Conservation (phyloP, 1,140 invertebrate genomes). For the Drosophila kurseongensis region DNA sequence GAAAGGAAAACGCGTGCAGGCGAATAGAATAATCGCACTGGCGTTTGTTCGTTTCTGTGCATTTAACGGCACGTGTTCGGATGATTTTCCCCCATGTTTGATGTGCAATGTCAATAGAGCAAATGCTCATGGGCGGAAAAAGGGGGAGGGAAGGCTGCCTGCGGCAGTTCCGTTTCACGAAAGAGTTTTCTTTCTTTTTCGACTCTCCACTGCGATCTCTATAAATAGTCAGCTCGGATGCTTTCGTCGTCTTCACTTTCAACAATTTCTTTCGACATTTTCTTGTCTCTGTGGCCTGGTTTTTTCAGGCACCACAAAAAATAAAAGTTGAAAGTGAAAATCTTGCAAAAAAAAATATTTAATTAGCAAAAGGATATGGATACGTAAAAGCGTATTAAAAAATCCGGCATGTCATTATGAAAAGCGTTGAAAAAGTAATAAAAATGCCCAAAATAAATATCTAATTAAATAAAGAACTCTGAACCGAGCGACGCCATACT, state of each 20-base stretch:
- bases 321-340: constrained; percentile 34
- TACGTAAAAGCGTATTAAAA: constrained; percentile 2
- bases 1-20: constrained; percentile 34
- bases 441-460: constrained; percentile 1
- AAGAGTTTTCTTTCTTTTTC: constrained; percentile 47
- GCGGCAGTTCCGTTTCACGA: constrained; percentile 51
- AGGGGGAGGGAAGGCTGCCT: constrained; percentile 5
- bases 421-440: not conserved
- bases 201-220: constrained; percentile 37
- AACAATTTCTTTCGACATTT: constrained; percentile 54
- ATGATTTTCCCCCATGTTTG: constrained; percentile 14
- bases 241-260: constrained; percentile 46
- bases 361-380: constrained; percentile 2
- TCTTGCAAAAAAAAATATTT: constrained; percentile 1
- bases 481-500: constrained; percentile 21
- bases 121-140: constrained; percentile 1
- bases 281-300: constrained; percentile 48
- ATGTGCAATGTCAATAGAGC: constrained; percentile 47
- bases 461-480: constrained; percentile 29
- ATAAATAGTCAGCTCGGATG: constrained; percentile 46
- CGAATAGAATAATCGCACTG: constrained; percentile 34
- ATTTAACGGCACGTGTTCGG: constrained; percentile 41
- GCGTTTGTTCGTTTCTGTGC: constrained; percentile 8
- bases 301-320: constrained; percentile 22
- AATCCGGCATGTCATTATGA: constrained; percentile 6